Evolutionary conservation across 2,797 vertebrate species (phyloP).

Genomic region (Parauchenoglanis punctatus): DNA sequence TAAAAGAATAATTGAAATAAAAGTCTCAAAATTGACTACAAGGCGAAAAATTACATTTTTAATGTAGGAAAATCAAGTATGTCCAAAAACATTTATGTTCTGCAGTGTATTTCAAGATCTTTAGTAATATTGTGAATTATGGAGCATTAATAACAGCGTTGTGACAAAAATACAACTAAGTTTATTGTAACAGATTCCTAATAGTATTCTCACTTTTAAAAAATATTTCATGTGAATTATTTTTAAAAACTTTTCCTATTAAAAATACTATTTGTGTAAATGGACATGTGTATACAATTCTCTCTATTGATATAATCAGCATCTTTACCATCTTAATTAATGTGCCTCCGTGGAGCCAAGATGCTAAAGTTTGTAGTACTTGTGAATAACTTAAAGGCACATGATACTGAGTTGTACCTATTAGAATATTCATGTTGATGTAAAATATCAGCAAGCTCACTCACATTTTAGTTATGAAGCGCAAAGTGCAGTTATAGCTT

Average conservation of each 20-base stretch:
- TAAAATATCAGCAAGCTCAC: neutral
- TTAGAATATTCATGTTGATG: neutral
- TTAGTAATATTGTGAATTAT: neutral
- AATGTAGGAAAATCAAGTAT: neutral
- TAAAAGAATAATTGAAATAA: neutral
- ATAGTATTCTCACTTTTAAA: too few relatives aligned
- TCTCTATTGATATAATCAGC: neutral
- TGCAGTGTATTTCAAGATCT: neutral
- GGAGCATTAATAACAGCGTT: neutral
- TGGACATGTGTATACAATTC: neutral
- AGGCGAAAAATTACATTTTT: neutral
- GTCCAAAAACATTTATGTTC: neutral
- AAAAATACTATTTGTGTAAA: neutral
- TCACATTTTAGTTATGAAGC: neutral
- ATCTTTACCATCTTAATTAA: slow-evolving; percentile 2
- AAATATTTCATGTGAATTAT: neutral
- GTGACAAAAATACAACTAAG: neutral
- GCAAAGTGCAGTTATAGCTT: neutral
- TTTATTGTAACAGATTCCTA: neutral
- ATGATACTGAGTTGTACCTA: neutral
- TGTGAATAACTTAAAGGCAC: neutral
- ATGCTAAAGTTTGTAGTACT: neutral
- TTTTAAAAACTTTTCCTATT: neutral
- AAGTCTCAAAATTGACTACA: neutral
- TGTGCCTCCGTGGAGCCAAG: neutral